A percentile compares a stretch with the other conserved stretches of the same genome.
Evolutionary conservation across 2,888 invertebrate species (phyloP).

Genomic region (Ophion slaviceki): DNA sequence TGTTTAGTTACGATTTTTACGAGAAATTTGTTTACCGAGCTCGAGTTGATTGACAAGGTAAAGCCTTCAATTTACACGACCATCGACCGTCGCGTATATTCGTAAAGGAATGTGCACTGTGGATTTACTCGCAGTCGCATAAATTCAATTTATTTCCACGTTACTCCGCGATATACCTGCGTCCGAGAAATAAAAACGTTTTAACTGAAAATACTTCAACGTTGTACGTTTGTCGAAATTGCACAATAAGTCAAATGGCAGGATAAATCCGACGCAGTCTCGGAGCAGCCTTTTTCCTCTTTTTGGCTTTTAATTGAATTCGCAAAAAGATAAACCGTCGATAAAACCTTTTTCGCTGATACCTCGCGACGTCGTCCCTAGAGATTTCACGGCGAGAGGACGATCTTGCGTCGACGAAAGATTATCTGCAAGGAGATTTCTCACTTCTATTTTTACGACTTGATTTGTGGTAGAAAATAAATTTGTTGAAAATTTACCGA

Average conservation of each 20-base stretch:
- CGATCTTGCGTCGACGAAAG: not conserved
- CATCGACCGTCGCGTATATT: conserved; percentile 1
- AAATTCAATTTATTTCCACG: not conserved
- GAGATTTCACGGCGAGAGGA: not conserved
- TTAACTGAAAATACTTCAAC: conserved; percentile 12
- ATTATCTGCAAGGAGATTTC: conserved; percentile 3
- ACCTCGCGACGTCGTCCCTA: not conserved
- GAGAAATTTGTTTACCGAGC: conserved; percentile 15
- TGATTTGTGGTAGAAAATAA: not conserved
- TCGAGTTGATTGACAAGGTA: conserved; percentile 1
- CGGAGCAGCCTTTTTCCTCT: conserved; percentile 29
- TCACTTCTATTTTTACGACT: not conserved
- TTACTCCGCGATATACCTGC: not conserved
- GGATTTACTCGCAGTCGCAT: not conserved
- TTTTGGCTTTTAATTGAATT: conserved; percentile 46
- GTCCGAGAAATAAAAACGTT: not conserved
- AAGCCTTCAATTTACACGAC: not conserved
- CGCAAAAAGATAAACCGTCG: conserved; percentile 12
- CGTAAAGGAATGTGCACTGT: conserved; percentile 27
- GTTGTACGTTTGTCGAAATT: conserved; percentile 32
- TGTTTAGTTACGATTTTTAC: conserved; percentile 28
- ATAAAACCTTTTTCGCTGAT: conserved; percentile 8
- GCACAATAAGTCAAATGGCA: conserved; percentile 43
- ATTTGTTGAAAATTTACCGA: not conserved
- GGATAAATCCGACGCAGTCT: conserved; percentile 45